Evolutionary conservation across 2,888 invertebrate genomes (phyloP).

Genomic region (Hydroisotoma schaefferi): DNA sequence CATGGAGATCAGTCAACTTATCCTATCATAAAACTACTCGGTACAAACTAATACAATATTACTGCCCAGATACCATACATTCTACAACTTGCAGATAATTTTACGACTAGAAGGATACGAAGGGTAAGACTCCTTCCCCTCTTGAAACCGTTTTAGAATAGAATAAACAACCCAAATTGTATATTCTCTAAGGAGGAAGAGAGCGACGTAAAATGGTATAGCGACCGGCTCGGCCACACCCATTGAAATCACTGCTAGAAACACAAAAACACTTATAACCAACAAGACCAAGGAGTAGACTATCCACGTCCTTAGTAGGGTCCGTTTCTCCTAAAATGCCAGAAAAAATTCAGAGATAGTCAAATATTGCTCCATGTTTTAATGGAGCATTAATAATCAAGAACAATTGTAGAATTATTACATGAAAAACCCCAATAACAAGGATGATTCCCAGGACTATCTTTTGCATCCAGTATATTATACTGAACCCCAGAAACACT

Average conservation of each 20-base stretch:
- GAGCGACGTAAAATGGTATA: slow-evolving; percentile 23
- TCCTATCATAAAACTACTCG: too few relatives aligned
- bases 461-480: slow-evolving; percentile 26
- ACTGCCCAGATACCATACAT: too few relatives aligned
- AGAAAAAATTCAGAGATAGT: slow-evolving; percentile 3
- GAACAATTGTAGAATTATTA: neutral
- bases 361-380: neutral
- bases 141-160: slow-evolving; percentile 14
- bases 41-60: too few relatives aligned
- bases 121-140: neutral
- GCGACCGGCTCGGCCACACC: slow-evolving; percentile 22
- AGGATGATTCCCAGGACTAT: slow-evolving; percentile 17
- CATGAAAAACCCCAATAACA: slow-evolving; percentile 10
- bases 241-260: slow-evolving; percentile 17
- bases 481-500: slow-evolving; percentile 9
- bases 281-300: slow-evolving; percentile 24
- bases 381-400: neutral
- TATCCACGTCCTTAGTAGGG: slow-evolving; percentile 22
- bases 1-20: too few relatives aligned
- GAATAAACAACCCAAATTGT: slow-evolving; percentile 21
- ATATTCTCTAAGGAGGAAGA: slow-evolving; percentile 27
- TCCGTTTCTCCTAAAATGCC: slow-evolving; percentile 18
- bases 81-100: slow-evolving; percentile 11
- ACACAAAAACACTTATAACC: slow-evolving; percentile 18
- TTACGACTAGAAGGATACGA: neutral